Base-by-base conservation (phyloP, 2,797 vertebrate genomes). In the Lepus townsendii region DNA sequence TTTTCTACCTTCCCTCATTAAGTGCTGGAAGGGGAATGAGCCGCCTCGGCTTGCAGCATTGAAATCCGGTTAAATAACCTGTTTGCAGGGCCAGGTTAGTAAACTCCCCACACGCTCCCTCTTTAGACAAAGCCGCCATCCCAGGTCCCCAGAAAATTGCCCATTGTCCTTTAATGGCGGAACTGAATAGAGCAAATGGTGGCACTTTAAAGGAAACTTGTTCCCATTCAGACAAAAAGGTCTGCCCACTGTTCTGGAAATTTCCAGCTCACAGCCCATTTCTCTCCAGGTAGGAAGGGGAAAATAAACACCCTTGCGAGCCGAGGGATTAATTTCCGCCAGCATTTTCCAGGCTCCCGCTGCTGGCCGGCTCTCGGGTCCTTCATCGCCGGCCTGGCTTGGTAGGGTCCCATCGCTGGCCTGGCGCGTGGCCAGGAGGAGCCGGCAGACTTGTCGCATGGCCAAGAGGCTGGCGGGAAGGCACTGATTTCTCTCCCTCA, bases 41-140 rank as follows among this genome's bases (percentile, higher is more conserved):
- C 9, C 0, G 1, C 75, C 20, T 66, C 26, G 17, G 0, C 4
- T 42, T 86, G 77, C 54, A 52, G 94, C 89, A 94, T 96, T 97
- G 97, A 96, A 97, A 92, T 96, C 84, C 96, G 69, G 93, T 96
- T 95, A 96, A 97, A 96, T 96, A 95, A 96, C 94, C 82, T 94
- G 90, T 97, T 97, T 97, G 88, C 93, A 73, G 52, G 94, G 95
- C 27, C 92, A 87, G 92, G 92, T 93, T 86, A 96, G 96, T 97
- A 96, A 97, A 97, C 93, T 95, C 92, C 83, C 93, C 9, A 3
- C 94, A 84, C 0, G 32, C 93, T 91, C 95, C 75, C 94, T 89
- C 95, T 86, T 96, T 79, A 96, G 95, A 94, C 93, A 93, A 96
- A 96, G 89, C 86, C 17, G 24, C 83, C 93, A 84, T 72, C 92